These are phyloP conservation scores for Pseudococcus jackbeardsleyi DNA, from an alignment of 2,888 invertebrate genomes.

Conservation along the genomic window DNA sequence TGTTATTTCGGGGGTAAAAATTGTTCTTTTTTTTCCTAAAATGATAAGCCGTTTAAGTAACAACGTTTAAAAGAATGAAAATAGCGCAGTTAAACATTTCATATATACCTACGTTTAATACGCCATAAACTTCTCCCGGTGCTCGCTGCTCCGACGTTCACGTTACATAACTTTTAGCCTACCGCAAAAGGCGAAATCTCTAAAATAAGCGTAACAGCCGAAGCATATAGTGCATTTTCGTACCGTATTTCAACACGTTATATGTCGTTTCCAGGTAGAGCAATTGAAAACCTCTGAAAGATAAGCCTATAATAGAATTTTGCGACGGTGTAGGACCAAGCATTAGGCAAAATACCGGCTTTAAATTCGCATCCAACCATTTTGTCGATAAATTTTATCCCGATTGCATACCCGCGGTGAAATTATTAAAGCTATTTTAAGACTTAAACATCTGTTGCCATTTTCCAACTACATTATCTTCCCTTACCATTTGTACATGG, in stretches of 20 bases:
- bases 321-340: constrained; percentile 1
- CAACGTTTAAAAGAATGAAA: constrained; percentile 4
- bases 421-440: constrained; percentile 42
- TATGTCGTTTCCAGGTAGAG: constrained; percentile 11
- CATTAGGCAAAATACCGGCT: not conserved
- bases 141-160: not conserved
- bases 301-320: constrained; percentile 29
- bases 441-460: constrained; percentile 29
- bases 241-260: constrained; percentile 21
- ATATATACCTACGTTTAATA: constrained; percentile 26
- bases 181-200: not conserved
- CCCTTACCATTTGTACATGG: no score
- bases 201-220: constrained; percentile 13
- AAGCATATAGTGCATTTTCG: constrained; percentile 5
- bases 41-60: constrained; percentile 5
- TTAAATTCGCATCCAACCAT: not conserved
- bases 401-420: constrained; percentile 19
- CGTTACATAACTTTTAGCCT: constrained; percentile 26
- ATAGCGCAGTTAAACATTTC: constrained; percentile 43
- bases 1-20: not conserved
- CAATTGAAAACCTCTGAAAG: constrained; percentile 32
- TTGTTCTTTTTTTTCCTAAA: not conserved
- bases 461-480: constrained; percentile 6
- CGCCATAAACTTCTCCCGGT: constrained; percentile 3
- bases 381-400: constrained; percentile 36